Percentiles rank a stretch among this genome's conserved stretches.
phyloP scores from a whole-genome alignment of 2,113 vertebrate genomes.

The Antidorcas marsupialis region DNA sequence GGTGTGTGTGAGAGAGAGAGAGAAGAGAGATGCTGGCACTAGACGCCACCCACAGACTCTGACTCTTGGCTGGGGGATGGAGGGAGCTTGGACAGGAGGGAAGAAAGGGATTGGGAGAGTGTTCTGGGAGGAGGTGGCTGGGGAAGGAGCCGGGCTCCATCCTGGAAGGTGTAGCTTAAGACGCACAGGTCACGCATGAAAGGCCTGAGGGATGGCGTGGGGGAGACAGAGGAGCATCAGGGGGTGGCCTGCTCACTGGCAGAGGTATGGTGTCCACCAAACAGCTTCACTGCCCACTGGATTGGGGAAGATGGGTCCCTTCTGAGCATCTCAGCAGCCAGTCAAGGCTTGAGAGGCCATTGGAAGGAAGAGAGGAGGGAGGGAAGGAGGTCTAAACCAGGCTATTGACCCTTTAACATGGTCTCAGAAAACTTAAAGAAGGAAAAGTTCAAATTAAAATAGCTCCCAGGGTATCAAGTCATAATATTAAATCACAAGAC shows the following conservation, averaged over 20 bases:
- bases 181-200: no score
- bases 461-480: background rate
- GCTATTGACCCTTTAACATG: background rate
- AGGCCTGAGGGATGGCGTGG: rapidly evolving
- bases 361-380: rapidly evolving
- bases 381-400: background rate
- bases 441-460: background rate
- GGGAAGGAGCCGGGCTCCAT: background rate
- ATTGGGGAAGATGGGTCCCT: rapidly evolving
- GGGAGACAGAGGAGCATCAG: background rate
- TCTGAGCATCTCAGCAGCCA: background rate
- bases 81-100: background rate
- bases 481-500: background rate
- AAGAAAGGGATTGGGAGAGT: rapidly evolving
- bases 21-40: background rate
- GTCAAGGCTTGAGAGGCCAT: no score
- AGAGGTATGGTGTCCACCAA: rapidly evolving
- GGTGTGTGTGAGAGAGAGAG: background rate
- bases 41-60: background rate
- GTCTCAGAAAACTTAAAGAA: background rate
- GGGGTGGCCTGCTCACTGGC: rapidly evolving
- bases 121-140: rapidly evolving
- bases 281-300: rapidly evolving
- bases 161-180: background rate
- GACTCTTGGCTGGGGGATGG: background rate